A percentile compares a stretch with the other conserved stretches of the same genome.
phyloP scores from a whole-genome alignment of 2,113 vertebrate genomes.

The Boleophthalmus pectinirostris region DNA sequence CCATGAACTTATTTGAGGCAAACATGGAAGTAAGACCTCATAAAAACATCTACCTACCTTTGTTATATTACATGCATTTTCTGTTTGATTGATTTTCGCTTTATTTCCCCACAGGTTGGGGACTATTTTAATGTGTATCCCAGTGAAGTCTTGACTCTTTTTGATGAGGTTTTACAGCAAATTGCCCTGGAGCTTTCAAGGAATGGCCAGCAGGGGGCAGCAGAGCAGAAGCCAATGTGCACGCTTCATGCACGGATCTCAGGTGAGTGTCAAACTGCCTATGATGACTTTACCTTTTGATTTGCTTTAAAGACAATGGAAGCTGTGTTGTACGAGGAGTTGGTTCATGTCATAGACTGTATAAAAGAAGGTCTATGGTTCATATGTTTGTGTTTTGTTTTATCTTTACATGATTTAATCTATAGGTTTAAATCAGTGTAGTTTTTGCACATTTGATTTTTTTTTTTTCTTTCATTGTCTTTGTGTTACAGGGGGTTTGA shows the following conservation, averaged over 20 bases:
- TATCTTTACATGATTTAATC: no score
- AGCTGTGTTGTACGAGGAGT: background rate
- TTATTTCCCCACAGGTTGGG: slow-evolving; percentile 62
- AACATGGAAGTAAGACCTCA: slow-evolving; percentile 86
- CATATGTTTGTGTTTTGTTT: background rate
- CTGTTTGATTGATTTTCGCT: background rate
- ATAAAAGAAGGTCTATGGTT: no score
- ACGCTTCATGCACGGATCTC: slow-evolving; percentile 88
- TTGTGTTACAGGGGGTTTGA: no score
- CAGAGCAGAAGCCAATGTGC: slow-evolving; percentile 68
- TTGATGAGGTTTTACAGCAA: slow-evolving; percentile 83
- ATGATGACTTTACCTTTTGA: background rate
- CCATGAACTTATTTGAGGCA: slow-evolving; percentile 92
- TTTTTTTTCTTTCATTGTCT: no score
- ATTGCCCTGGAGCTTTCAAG: slow-evolving; percentile 70
- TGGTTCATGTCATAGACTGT: no score
- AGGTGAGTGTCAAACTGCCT: slow-evolving; percentile 73
- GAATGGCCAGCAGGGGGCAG: slow-evolving; percentile 14
- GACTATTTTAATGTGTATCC: slow-evolving; percentile 91
- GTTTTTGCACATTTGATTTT: no score
- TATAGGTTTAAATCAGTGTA: no score
- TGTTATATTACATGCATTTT: background rate
- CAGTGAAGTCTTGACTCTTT: slow-evolving; percentile 82
- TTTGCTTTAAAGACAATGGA: background rate
- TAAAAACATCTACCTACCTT: background rate